Evolutionary conservation across 2,888 invertebrate genomes (phyloP).

Genomic region (Acanthosepion lycidas): DNA sequence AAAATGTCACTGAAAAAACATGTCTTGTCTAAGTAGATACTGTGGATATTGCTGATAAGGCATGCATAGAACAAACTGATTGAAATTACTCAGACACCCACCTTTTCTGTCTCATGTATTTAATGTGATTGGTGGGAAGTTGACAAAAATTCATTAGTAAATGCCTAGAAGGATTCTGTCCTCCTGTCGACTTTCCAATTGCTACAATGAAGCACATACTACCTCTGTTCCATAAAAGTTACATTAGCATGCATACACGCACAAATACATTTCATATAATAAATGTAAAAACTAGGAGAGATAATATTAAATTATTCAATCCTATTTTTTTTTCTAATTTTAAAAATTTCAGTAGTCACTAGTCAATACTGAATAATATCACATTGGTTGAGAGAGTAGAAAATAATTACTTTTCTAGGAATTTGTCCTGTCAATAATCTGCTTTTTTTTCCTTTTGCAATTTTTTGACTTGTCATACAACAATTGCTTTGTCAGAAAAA

Average conservation of each 20-base stretch:
- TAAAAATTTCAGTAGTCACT: background rate
- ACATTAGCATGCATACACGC: too few relatives aligned
- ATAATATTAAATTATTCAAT: background rate
- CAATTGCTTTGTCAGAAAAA: background rate
- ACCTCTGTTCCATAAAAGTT: too few relatives aligned
- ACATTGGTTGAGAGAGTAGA: background rate
- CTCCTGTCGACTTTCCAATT: background rate
- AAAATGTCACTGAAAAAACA: too few relatives aligned
- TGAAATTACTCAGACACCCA: too few relatives aligned
- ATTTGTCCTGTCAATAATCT: background rate
- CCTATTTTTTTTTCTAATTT: background rate
- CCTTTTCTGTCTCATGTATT: background rate
- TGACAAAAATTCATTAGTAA: background rate
- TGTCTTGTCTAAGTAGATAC: too few relatives aligned
- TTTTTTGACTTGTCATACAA: background rate
- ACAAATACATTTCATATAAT: too few relatives aligned
- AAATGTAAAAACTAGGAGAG: too few relatives aligned
- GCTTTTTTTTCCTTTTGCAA: background rate
- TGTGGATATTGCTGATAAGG: too few relatives aligned
- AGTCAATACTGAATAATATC: background rate
- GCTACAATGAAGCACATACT: background rate
- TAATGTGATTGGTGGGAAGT: background rate
- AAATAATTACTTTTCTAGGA: background rate
- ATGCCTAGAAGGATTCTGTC: background rate
- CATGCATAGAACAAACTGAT: too few relatives aligned